These are phyloP conservation scores for Eupsittula cactorum DNA, from an alignment of 2,113 vertebrate species.

Conservation along the genomic window DNA sequence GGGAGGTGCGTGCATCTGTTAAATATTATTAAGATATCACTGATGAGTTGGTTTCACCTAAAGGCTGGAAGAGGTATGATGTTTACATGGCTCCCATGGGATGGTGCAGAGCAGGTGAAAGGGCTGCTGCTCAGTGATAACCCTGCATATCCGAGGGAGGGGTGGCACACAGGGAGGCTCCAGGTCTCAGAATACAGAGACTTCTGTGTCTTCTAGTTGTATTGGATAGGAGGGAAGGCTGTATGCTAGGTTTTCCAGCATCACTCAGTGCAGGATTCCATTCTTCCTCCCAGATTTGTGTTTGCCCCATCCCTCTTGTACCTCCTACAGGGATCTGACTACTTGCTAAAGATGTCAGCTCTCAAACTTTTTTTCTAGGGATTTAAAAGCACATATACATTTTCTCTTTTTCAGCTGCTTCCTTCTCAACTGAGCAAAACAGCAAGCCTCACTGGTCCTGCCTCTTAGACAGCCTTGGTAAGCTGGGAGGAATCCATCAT, in stretches of 20 bases:
- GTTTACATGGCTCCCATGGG: background rate
- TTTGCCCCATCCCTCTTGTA: background rate
- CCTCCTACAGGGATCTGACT: background rate
- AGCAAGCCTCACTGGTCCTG: background rate
- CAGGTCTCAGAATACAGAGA: background rate
- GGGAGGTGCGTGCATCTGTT: constrained; percentile 6
- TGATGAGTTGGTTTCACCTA: constrained; percentile 21
- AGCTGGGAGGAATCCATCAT: background rate
- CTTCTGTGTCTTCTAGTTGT: background rate
- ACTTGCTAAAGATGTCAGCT: background rate
- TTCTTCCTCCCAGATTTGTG: background rate
- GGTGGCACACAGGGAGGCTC: background rate
- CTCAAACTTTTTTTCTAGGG: background rate
- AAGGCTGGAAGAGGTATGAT: background rate
- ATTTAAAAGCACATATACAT: background rate
- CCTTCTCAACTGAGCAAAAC: background rate
- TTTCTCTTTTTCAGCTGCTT: background rate
- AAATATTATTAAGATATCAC: constrained; percentile 23
- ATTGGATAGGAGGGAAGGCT: background rate
- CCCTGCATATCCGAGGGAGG: background rate
- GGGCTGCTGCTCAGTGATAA: background rate
- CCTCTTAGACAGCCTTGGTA: background rate
- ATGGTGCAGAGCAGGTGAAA: background rate
- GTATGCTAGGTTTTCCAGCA: background rate
- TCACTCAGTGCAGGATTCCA: background rate